Conservation (phyloP, 1,140 invertebrate species). For the Chionoecetes opilio region DNA sequence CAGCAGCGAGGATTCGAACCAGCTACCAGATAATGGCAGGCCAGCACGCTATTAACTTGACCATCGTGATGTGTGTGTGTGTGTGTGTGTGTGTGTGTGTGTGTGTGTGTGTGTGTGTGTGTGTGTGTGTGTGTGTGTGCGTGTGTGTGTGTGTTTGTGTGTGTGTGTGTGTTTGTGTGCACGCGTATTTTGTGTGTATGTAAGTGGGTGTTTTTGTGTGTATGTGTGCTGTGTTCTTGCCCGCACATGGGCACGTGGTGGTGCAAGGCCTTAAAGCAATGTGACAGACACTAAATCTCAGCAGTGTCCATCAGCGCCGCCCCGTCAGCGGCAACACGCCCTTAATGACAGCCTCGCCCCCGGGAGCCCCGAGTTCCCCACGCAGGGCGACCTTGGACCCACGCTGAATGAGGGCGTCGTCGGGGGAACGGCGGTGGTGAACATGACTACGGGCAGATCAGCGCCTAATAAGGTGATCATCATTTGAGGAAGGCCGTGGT, state of each 20-base stretch:
- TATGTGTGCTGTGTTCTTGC: neutral
- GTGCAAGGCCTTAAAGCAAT: neutral
- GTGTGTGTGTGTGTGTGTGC: slow-evolving; percentile 8
- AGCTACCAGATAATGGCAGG: too few species aligned
- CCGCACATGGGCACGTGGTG: neutral
- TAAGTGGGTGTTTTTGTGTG: neutral
- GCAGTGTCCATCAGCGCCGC: neutral
- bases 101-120: neutral
- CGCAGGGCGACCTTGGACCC: slow-evolving; percentile 12
- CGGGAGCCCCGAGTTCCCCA: neutral
- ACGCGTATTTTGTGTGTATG: neutral
- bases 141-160: neutral
- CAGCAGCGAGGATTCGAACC: too few species aligned
- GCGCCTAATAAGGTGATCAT: neutral
- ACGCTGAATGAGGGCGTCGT: neutral
- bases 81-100: neutral
- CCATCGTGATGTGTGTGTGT: too few species aligned
- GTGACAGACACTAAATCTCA: neutral
- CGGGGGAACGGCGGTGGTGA: neutral
- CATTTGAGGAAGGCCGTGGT: neutral
- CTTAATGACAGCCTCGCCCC: neutral
- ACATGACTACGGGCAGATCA: slow-evolving; percentile 14
- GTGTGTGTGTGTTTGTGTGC: neutral
- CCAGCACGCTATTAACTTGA: too few species aligned
- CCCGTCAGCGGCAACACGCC: neutral